phyloP scores from a whole-genome alignment of 1,140 invertebrate genomes.

The Hetaerina americana region DNA sequence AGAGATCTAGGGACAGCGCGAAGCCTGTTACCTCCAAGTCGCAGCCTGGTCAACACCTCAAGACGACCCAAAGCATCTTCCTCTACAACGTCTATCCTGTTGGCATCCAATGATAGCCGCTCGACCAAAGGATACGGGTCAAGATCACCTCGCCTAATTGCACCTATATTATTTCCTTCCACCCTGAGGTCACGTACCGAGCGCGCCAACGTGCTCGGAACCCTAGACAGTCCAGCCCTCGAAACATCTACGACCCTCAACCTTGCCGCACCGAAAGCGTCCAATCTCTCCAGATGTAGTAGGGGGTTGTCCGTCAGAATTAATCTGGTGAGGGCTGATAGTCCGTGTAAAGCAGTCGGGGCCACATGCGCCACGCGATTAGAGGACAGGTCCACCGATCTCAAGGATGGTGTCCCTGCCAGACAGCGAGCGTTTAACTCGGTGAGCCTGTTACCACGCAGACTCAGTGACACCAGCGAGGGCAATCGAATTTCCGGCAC shows the following conservation, averaged over 20 bases:
- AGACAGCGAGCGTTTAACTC: constrained; percentile 42
- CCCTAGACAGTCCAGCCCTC: constrained; percentile 56
- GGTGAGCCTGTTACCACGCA: constrained; percentile 53
- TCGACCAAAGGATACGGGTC: constrained; percentile 77
- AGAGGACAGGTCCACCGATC: constrained; percentile 66
- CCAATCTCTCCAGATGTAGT: constrained; percentile 43
- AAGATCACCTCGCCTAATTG: constrained; percentile 68
- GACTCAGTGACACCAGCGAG: constrained; percentile 51
- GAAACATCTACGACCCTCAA: constrained; percentile 72
- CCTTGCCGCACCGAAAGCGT: constrained; percentile 51
- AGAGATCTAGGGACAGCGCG: constrained; percentile 48
- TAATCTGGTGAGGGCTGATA: constrained; percentile 61
- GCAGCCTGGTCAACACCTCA: constrained; percentile 62
- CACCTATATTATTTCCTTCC: constrained; percentile 57
- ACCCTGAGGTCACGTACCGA: constrained; percentile 67
- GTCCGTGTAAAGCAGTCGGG: constrained; percentile 54
- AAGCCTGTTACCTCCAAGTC: constrained; percentile 63
- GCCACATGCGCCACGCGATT: constrained; percentile 57
- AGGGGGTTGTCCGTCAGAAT: constrained; percentile 57
- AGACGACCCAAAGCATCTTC: constrained; percentile 74
- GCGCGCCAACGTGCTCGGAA: constrained; percentile 71
- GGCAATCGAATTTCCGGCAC: constrained; percentile 16
- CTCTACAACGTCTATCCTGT: constrained; percentile 60
- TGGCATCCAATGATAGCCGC: constrained; percentile 66
- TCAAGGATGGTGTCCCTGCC: constrained; percentile 46